A percentile compares a stretch with the other conserved stretches of the same genome.
phyloP scores from a whole-genome alignment of 2,888 invertebrate genomes.

The Ophion costatus region DNA sequence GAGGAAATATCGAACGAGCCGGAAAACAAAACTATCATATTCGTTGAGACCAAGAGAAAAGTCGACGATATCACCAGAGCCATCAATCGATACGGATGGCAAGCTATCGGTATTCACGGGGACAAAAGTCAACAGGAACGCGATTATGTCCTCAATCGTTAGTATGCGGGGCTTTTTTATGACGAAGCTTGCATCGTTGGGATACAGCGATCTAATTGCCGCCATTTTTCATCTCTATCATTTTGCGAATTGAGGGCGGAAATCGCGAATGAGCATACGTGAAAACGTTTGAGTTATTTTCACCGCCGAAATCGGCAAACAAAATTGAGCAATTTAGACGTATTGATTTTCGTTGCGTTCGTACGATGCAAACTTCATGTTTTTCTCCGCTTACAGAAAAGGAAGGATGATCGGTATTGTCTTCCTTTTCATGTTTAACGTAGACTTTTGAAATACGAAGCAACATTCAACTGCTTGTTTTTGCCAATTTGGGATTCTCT shows the following conservation, averaged over 20 bases:
- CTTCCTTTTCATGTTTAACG: too few relatives aligned
- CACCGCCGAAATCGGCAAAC: too few relatives aligned
- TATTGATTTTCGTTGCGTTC: too few relatives aligned
- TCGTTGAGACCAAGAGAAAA: conserved; percentile 88
- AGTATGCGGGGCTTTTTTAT: conserved; percentile 68
- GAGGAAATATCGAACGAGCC: conserved; percentile 86
- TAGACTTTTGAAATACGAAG: too few relatives aligned
- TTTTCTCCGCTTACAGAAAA: too few relatives aligned
- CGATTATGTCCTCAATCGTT: conserved; percentile 86
- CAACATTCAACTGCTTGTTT: too few relatives aligned
- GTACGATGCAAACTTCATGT: too few relatives aligned
- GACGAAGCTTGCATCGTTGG: neutral
- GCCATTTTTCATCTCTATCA: neutral
- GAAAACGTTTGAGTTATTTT: neutral
- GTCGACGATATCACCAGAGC: conserved; percentile 87
- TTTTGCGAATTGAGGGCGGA: neutral
- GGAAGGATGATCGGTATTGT: too few relatives aligned
- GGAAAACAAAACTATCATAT: conserved; percentile 88
- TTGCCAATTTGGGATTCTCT: too few relatives aligned
- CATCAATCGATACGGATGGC: conserved; percentile 86
- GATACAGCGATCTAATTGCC: too few relatives aligned
- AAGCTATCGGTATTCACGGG: conserved; percentile 87
- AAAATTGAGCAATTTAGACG: too few relatives aligned
- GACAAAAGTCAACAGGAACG: conserved; percentile 88
- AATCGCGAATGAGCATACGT: neutral